Evolutionary conservation across 2,888 invertebrate genomes (phyloP).

Genomic region (Beris morrisii): DNA sequence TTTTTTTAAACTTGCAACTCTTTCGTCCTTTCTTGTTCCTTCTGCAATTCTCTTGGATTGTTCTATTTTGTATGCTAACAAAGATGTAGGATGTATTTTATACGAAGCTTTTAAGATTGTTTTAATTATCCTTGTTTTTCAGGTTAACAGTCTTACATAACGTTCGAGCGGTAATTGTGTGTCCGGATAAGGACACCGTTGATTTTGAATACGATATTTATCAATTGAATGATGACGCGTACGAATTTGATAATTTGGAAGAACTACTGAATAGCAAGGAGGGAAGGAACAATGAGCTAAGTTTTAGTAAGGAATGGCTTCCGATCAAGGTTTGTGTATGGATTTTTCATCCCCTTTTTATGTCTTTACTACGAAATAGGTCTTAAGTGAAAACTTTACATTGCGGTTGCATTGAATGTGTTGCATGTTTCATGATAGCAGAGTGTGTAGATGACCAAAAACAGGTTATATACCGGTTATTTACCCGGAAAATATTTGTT

Average conservation of each 20-base stretch:
- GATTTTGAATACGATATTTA: conserved; percentile 36
- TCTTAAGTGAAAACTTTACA: too few relatives aligned
- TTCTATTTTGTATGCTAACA: not conserved
- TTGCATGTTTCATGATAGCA: too few relatives aligned
- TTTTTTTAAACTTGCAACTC: not conserved
- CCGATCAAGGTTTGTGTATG: conserved; percentile 30
- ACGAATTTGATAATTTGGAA: conserved; percentile 32
- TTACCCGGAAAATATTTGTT: too few relatives aligned
- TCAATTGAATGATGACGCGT: conserved; percentile 33
- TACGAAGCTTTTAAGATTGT: not conserved
- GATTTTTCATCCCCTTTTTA: not conserved
- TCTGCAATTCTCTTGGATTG: not conserved
- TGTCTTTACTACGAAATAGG: too few relatives aligned
- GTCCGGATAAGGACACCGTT: conserved; percentile 16
- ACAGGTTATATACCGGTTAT: too few relatives aligned
- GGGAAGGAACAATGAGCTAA: conserved; percentile 10
- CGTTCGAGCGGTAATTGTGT: conserved; percentile 27
- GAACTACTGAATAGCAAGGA: conserved; percentile 29
- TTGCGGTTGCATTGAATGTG: too few relatives aligned
- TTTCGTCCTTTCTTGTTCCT: not conserved
- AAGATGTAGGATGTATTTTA: not conserved
- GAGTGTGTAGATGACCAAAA: too few relatives aligned
- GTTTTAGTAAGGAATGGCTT: conserved; percentile 36
- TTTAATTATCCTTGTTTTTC: conserved; percentile 2
- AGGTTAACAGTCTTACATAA: conserved; percentile 35